Conservation (phyloP, 1,140 invertebrate species). For the Saccostrea cuccullata region DNA sequence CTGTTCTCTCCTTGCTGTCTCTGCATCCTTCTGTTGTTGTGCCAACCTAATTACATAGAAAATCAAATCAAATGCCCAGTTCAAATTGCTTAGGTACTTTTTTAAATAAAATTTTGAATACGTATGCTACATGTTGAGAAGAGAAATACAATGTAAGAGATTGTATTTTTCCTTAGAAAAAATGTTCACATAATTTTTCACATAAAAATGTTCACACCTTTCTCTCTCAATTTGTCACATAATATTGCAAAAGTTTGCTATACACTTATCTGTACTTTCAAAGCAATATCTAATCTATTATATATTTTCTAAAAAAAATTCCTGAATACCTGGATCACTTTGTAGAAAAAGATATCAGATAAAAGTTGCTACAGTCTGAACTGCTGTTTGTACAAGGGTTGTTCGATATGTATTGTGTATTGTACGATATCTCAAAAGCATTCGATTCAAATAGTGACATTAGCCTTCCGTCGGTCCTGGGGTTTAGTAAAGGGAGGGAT, state of each 20-base stretch:
- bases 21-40: conserved; percentile 64
- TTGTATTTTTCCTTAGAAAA: not conserved
- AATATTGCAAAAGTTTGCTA: conserved; percentile 49
- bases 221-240: no score
- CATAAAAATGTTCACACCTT: conserved; percentile 52
- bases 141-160: not conserved
- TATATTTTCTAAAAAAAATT: no score
- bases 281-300: no score
- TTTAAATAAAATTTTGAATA: not conserved
- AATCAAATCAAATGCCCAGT: not conserved
- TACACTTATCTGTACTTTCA: not conserved
- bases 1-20: conserved; percentile 55
- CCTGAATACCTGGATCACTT: no score
- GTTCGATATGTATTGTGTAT: no score
- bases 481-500: conserved; percentile 74
- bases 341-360: no score
- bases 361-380: not conserved
- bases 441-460: no score
- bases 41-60: conserved; percentile 54
- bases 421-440: no score
- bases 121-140: not conserved
- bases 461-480: conserved; percentile 70
- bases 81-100: no score
- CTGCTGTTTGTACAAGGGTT: not conserved
- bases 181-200: not conserved